phyloP scores from a whole-genome alignment of 1,140 invertebrate genomes.

The Reticulitermes speratus region DNA sequence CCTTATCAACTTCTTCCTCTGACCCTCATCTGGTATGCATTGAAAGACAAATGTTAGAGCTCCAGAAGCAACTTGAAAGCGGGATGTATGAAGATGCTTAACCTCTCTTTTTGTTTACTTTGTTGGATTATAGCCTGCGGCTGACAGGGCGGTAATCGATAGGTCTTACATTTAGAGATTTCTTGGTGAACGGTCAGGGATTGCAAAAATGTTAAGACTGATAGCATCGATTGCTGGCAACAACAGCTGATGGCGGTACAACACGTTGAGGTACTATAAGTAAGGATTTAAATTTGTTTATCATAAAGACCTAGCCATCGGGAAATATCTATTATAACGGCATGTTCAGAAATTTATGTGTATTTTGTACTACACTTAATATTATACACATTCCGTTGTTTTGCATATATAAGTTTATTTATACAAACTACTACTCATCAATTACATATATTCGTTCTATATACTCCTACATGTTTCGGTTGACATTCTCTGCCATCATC shows the following conservation, averaged over 20 bases:
- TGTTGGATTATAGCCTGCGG: slow-evolving; percentile 8
- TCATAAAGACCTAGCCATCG: no score
- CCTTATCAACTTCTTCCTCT: not conserved
- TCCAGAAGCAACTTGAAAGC: not conserved
- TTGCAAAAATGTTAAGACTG: not conserved
- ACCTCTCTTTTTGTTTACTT: not conserved
- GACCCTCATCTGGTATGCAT: slow-evolving; percentile 9
- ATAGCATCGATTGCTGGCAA: not conserved
- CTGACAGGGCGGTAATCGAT: not conserved
- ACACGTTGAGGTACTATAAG: not conserved
- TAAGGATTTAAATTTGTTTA: no score
- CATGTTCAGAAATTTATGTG: no score
- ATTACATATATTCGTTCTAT: no score
- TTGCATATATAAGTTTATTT: no score
- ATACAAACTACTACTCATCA: no score
- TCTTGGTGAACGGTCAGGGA: not conserved
- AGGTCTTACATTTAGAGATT: not conserved
- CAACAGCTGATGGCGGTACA: not conserved
- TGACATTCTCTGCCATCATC: no score
- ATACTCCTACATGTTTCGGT: no score
- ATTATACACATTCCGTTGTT: no score
- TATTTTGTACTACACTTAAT: no score
- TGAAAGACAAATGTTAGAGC: not conserved
- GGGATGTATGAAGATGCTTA: not conserved
- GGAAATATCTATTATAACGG: no score